phyloP scores from a whole-genome alignment of 2,888 invertebrate species.

The Drosophila acutilabella region DNA sequence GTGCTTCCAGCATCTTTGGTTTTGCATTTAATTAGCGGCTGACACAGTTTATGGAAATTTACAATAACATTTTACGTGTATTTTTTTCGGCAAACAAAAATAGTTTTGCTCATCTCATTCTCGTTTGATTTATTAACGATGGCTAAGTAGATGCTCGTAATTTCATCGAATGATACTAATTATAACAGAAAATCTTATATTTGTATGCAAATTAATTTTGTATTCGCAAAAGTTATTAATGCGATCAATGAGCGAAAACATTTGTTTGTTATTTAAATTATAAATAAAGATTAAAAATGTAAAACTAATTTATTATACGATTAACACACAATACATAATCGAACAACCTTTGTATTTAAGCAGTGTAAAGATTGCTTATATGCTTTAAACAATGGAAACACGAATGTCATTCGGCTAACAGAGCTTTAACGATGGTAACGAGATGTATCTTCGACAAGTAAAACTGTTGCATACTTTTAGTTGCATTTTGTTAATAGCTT shows the following conservation, averaged over 20 bases:
- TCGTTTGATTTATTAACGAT: slow-evolving; percentile 22
- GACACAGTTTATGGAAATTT: not conserved
- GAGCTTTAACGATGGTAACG: not conserved
- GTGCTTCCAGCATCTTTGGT: not conserved
- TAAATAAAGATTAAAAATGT: slow-evolving; percentile 4
- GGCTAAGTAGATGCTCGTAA: slow-evolving; percentile 26
- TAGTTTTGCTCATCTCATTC: slow-evolving; percentile 14
- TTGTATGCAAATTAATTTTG: slow-evolving; percentile 10
- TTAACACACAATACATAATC: slow-evolving; percentile 13
- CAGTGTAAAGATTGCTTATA: not conserved
- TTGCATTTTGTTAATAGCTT: not conserved
- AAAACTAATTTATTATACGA: slow-evolving; percentile 15
- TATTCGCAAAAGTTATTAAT: slow-evolving; percentile 1
- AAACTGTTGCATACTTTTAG: slow-evolving; percentile 18
- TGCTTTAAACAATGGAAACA: not conserved
- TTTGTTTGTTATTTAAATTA: not conserved
- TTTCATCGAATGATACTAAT: slow-evolving; percentile 10
- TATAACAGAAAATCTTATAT: slow-evolving; percentile 6
- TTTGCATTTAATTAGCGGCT: slow-evolving; percentile 41
- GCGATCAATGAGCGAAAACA: slow-evolving; percentile 10
- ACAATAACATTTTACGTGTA: slow-evolving; percentile 22
- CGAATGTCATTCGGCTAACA: not conserved
- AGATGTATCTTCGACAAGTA: not conserved
- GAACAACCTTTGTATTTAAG: slow-evolving; percentile 3
- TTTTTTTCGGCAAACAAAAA: slow-evolving; percentile 17